Evolutionary conservation across 2,888 invertebrate genomes (phyloP), one percentile per base, ranked within the genome.

Genomic region (Monoplex corrugatus): DNA sequence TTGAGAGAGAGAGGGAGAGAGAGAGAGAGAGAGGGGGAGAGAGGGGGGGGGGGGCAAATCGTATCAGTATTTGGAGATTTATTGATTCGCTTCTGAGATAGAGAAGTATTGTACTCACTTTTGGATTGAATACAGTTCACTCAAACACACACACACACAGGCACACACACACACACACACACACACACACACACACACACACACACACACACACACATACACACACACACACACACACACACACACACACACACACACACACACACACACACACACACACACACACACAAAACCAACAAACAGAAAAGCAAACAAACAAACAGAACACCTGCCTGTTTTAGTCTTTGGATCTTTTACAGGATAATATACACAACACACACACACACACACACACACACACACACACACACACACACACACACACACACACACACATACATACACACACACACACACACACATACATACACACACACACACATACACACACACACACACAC

Each of bases 131-230:
- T n/a, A n/a, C n/a, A n/a, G n/a, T n/a, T n/a, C n/a, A n/a, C n/a
- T n/a, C n/a, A n/a, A n/a, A n/a, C n/a, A n/a, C n/a, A n/a, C n/a
- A n/a, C n/a, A n/a, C n/a, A n/a, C n/a, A n/a, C 3, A 23, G 23
- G 63, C 28, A 23, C 23, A 3, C 50, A 16, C 50, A 16, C 50
- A 28, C 63, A 63, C 63, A 63, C 63, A 63, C 63, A 63, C 63
- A 63, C 72, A 72, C 35, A 6, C 72, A 72, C 72, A 35, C 72
- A 72, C 35, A 35, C 72, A 72, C 72, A 35, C 32, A 72, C 72
- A 72, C 72, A 72, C 72, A 35, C 32, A 72, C 72, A 35, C 72
- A 72, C 72, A 35, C 72, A 35, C 72, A 72, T 35, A 35, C 72
- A 72, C 72, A 72, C 72, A 32, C 32, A 72, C 6, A 72, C 72